These are phyloP conservation scores for Lagopus muta DNA, from an alignment of 2,113 vertebrate genomes.

Conservation along the genomic window DNA sequence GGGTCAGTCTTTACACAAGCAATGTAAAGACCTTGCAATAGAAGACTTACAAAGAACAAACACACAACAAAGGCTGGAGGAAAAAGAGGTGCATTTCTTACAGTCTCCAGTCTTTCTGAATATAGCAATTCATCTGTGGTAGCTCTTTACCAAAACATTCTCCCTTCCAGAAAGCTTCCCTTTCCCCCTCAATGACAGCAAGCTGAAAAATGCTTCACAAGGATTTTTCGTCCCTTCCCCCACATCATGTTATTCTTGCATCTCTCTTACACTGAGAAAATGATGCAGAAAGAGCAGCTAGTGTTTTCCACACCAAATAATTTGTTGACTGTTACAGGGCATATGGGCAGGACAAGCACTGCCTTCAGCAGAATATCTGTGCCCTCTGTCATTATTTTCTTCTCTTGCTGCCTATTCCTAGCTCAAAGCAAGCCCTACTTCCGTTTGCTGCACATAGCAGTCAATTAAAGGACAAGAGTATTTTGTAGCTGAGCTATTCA, in stretches of 20 bases:
- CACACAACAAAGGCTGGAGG: background rate
- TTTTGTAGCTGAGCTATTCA: constrained; percentile 24
- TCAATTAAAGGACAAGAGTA: constrained; percentile 16
- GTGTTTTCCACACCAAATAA: constrained; percentile 39
- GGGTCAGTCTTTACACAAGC: background rate
- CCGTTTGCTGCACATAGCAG: background rate
- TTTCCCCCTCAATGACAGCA: background rate
- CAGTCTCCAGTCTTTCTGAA: background rate
- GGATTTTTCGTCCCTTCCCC: constrained; percentile 14
- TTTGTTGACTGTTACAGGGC: constrained; percentile 55
- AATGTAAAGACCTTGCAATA: background rate
- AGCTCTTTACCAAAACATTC: background rate
- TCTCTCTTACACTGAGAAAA: constrained; percentile 34
- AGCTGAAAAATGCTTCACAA: background rate
- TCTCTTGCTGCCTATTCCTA: background rate
- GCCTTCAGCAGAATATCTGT: constrained; percentile 55
- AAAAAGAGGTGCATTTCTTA: background rate
- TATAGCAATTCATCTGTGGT: background rate
- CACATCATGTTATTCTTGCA: background rate
- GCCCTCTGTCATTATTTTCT: constrained; percentile 57
- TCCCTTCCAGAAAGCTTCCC: background rate
- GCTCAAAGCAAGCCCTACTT: constrained; percentile 46
- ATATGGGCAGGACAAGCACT: constrained; percentile 27
- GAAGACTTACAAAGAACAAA: background rate
- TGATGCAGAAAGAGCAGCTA: background rate